Conservation (phyloP, 2,888 invertebrate genomes). For the Malachius bipustulatus region DNA sequence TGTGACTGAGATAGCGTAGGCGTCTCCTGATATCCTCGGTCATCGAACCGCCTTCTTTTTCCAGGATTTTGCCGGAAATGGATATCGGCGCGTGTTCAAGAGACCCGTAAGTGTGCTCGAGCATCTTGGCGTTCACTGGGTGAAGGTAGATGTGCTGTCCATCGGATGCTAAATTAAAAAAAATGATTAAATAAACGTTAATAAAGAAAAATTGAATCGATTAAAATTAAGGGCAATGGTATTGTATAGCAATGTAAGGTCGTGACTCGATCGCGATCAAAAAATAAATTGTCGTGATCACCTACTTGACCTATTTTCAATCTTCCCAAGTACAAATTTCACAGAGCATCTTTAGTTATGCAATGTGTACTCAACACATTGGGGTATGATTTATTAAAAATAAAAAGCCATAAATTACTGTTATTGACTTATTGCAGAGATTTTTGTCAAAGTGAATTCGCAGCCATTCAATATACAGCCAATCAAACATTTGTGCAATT, state of each 20-base stretch:
- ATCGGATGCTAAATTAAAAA: conserved; percentile 56
- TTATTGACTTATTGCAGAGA: too few relatives aligned
- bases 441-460: too few relatives aligned
- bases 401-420: too few relatives aligned
- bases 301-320: too few relatives aligned
- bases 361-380: conserved; percentile 27
- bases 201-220: too few relatives aligned
- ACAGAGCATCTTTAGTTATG: conserved; percentile 13
- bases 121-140: conserved; percentile 78
- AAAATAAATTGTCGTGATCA: too few relatives aligned
- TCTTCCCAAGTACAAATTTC: conserved; percentile 23
- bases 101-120: conserved; percentile 75
- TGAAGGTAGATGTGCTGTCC: conserved; percentile 90
- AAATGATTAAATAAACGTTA: conserved; percentile 9
- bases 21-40: conserved; percentile 68
- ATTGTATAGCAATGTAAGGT: too few relatives aligned
- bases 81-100: conserved; percentile 63
- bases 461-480: too few relatives aligned
- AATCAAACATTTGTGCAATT: conserved; percentile 6
- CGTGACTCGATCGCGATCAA: too few relatives aligned
- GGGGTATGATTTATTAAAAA: too few relatives aligned
- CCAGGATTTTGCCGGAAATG: conserved; percentile 69
- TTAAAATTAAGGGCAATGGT: too few relatives aligned
- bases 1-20: conserved; percentile 67
- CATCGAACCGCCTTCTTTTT: conserved; percentile 77